Conservation (phyloP, 2,888 invertebrate species). For the Amphiduros pacificus region DNA sequence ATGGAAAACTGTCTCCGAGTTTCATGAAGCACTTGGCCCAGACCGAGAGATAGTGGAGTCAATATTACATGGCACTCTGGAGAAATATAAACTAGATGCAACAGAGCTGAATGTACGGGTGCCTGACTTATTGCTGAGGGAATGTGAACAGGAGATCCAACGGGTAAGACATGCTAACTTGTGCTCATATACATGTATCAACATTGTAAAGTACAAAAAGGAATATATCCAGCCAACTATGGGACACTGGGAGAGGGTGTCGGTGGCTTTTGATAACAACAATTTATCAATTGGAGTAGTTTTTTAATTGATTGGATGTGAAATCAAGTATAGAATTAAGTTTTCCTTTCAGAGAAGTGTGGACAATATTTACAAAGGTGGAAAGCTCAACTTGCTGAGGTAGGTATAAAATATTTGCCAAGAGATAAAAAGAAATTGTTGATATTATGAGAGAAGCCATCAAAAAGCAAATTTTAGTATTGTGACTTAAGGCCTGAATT, state of each 20-base stretch:
- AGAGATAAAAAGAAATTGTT: too few relatives aligned
- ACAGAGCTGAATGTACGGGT: conserved; percentile 44
- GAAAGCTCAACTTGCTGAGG: conserved; percentile 47
- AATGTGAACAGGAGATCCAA: conserved; percentile 50
- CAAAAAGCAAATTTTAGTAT: too few relatives aligned
- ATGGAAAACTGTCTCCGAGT: conserved; percentile 47
- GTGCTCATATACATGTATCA: background rate
- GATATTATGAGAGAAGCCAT: too few relatives aligned
- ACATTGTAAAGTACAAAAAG: background rate
- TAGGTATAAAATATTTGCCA: too few relatives aligned
- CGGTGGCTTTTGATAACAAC: too few relatives aligned
- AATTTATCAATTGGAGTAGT: background rate
- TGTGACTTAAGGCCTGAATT: too few relatives aligned
- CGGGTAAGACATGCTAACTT: conserved; percentile 35
- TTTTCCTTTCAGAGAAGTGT: conserved; percentile 47
- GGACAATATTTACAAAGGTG: conserved; percentile 52
- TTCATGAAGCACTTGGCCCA: conserved; percentile 31
- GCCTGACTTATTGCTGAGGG: conserved; percentile 48
- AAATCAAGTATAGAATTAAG: background rate
- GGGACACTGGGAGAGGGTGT: too few relatives aligned
- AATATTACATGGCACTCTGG: conserved; percentile 40
- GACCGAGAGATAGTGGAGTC: conserved; percentile 46
- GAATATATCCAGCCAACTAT: too few relatives aligned
- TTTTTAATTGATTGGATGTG: background rate
- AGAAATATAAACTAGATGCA: conserved; percentile 43